Evolutionary conservation across 2,113 vertebrate species (phyloP), one percentile per base, ranked within the genome.

Genomic region (Thryonomys swinderianus): DNA sequence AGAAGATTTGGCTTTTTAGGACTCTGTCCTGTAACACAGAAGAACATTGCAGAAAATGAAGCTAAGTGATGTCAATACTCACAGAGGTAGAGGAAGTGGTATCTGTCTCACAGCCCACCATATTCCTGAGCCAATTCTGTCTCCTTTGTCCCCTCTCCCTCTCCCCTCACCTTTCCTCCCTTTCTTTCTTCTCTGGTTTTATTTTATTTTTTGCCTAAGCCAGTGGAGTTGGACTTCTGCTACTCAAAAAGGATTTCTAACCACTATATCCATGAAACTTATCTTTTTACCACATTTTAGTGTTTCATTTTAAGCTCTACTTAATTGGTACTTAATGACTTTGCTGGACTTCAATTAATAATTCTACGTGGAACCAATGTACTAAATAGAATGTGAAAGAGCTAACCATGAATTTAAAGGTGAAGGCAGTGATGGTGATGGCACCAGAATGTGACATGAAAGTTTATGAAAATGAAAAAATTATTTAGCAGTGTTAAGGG

Each of bases 341-440:
- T 93, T 92, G 25, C 48, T 81, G 55, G 85, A 66, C 62, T 80
- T 92, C 93, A 76, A n/a, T 51, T 62, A 37, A 57, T 27, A 88
- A 32, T 45, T 94, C n/a, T 82, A 95, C 85, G 61, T 92, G 64
- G 61, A 76, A 53, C 6, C 14, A 48, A 34, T 57, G 14, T 27
- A 20, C 7, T 37, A 64, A 76, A 66, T 16, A 42, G 13, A 80
- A 82, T 48, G 21, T 62, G 34, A 55, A 66, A 78, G 23, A 53
- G 13, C 1, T 32, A 59, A 16, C 2, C 5, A 17, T 16, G 45
- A 94, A 27, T 55, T 37, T 45, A 48, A 93, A 27, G 25, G 34
- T 59, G 11, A 48, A 0, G 3, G 14, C 8, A 78, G 30, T 78
- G 16, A 51, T 78, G 45, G 30, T 7, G 3, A 61, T 18, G 1